A percentile compares a stretch with the other conserved stretches of the same genome.
Evolutionary conservation across 2,888 invertebrate species (phyloP).

Genomic region (Hyalella azteca): DNA sequence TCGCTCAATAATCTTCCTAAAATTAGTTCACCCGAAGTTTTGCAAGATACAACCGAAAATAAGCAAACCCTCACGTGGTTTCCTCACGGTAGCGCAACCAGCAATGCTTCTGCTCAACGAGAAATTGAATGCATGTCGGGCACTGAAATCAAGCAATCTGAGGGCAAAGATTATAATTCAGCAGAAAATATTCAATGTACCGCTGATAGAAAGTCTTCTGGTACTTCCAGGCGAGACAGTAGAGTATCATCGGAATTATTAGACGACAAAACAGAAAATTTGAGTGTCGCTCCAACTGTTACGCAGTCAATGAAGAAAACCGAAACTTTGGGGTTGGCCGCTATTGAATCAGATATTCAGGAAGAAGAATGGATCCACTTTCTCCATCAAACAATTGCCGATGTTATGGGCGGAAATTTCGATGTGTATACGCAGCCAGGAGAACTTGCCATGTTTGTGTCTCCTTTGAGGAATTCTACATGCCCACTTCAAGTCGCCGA

Average conservation of each 20-base stretch:
- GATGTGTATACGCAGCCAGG: constrained; percentile 49
- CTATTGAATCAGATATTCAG: constrained; percentile 66
- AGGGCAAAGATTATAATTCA: background rate
- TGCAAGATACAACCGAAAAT: background rate
- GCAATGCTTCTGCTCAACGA: background rate
- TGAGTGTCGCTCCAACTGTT: background rate
- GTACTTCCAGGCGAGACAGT: constrained; percentile 53
- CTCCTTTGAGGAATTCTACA: constrained; percentile 51
- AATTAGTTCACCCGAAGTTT: background rate
- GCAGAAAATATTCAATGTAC: background rate
- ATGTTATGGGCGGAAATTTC: constrained; percentile 68
- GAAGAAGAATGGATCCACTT: constrained; percentile 88
- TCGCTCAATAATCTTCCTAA: background rate
- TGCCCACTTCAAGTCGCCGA: constrained; percentile 53
- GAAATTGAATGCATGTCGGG: background rate
- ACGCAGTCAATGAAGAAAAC: constrained; percentile 25
- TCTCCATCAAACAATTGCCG: constrained; percentile 79
- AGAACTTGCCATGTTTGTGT: constrained; percentile 53
- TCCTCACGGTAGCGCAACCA: background rate
- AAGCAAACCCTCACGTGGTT: background rate
- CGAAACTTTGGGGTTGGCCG: background rate
- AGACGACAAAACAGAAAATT: constrained; percentile 50
- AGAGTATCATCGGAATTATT: constrained; percentile 22
- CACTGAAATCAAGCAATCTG: background rate
- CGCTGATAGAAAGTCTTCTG: constrained; percentile 46